phyloP scores from a whole-genome alignment of 2,888 invertebrate genomes.

The Chrysotoxum bicinctum region DNA sequence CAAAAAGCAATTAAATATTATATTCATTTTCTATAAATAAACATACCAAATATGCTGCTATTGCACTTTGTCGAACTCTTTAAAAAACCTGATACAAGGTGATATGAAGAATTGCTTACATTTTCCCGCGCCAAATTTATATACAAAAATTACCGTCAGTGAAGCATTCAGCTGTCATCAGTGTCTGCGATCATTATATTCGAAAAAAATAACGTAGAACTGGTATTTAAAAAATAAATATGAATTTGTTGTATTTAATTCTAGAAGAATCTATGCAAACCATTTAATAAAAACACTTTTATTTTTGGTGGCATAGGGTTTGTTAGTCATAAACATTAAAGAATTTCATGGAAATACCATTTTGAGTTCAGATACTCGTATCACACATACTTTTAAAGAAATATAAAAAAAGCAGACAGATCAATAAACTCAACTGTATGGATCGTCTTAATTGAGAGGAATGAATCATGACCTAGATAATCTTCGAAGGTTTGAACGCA shows the following conservation, averaged over 20 bases:
- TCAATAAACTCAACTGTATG: neutral
- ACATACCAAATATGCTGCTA: neutral
- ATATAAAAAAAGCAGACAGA: neutral
- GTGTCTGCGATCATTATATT: neutral
- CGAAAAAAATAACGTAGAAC: neutral
- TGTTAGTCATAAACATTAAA: neutral
- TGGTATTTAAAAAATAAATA: neutral
- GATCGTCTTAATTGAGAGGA: neutral
- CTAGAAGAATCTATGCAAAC: neutral
- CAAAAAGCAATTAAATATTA: slow-evolving; percentile 1
- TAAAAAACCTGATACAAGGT: neutral
- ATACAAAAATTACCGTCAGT: neutral
- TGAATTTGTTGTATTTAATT: neutral
- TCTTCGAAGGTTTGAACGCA: slow-evolving; percentile 1
- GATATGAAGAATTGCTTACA: neutral
- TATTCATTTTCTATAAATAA: slow-evolving; percentile 18
- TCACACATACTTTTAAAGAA: neutral
- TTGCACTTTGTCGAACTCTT: neutral
- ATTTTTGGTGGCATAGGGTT: neutral
- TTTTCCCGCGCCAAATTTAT: slow-evolving; percentile 16
- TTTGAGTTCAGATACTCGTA: too few species aligned
- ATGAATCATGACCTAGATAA: slow-evolving; percentile 42
- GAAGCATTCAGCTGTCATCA: slow-evolving; percentile 3
- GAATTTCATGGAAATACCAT: neutral
- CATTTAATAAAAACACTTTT: neutral